Conservation (phyloP, 2,797 vertebrate genomes). For the Hypotaenidia philippensis region DNA sequence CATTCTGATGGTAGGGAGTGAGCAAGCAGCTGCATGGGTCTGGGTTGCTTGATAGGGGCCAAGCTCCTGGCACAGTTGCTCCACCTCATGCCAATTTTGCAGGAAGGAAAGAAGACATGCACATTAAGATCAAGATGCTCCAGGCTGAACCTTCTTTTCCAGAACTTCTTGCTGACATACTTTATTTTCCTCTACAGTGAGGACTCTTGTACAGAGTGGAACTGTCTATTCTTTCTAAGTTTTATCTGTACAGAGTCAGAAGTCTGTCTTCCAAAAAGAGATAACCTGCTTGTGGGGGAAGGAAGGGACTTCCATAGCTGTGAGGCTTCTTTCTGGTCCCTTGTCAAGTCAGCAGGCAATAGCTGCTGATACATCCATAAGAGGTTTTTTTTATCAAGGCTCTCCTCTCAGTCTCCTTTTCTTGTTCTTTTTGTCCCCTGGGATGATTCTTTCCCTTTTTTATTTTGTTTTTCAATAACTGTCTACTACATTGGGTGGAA, state of each 20-base stretch:
- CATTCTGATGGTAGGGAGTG: background rate
- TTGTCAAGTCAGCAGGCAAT: background rate
- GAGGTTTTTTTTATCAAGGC: background rate
- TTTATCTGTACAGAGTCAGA: background rate
- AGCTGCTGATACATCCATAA: background rate
- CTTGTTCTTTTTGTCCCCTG: background rate
- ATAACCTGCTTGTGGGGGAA: background rate
- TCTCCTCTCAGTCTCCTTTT: background rate
- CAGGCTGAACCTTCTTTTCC: background rate
- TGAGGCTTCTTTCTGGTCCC: background rate
- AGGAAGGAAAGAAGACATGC: background rate
- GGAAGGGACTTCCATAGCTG: background rate
- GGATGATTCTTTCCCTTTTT: background rate
- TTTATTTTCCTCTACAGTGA: background rate
- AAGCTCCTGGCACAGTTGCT: background rate
- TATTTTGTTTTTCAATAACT: background rate
- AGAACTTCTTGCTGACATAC: background rate
- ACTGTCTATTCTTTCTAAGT: no score
- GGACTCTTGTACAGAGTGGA: background rate
- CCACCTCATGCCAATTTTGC: background rate
- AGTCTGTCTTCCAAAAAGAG: background rate
- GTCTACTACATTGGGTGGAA: background rate
- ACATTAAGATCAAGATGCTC: background rate
- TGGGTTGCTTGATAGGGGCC: background rate
- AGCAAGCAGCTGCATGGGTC: rapidly evolving